These are phyloP conservation scores for Hiodon tergisus DNA, from an alignment of 2,113 vertebrate species.

Conservation along the genomic window DNA sequence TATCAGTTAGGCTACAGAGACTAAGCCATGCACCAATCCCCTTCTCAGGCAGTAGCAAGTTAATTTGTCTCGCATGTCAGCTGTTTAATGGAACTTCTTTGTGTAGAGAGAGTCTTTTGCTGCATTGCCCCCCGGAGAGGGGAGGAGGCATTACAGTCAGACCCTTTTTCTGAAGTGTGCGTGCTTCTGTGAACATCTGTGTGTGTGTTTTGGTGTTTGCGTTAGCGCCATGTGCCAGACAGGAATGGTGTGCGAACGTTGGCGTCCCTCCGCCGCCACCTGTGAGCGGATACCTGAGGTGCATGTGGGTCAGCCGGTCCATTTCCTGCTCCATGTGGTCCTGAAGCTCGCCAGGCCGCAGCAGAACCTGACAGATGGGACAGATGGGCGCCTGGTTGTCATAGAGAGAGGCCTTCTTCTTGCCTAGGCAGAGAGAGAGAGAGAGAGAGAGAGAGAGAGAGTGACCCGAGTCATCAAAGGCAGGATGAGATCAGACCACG, in stretches of 20 bases:
- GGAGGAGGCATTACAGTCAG: neutral
- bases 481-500: slow-evolving; percentile 27
- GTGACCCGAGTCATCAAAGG: slow-evolving; percentile 59
- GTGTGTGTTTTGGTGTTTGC: slow-evolving; percentile 6
- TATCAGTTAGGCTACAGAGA: neutral
- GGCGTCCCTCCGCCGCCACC: neutral
- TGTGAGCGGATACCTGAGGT: slow-evolving; percentile 68
- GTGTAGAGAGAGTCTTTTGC: neutral
- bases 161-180: slow-evolving; percentile 2
- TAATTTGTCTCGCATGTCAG: neutral
- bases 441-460: slow-evolving; percentile 38
- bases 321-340: slow-evolving; percentile 99
- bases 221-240: neutral
- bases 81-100: neutral
- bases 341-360: slow-evolving; percentile 89
- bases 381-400: slow-evolving; percentile 96
- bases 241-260: too few relatives aligned
- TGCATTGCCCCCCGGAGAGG: neutral
- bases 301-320: slow-evolving; percentile 85
- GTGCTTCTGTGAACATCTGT: neutral
- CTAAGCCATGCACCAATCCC: neutral
- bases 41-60: neutral
- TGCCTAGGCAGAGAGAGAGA: slow-evolving; percentile 68
- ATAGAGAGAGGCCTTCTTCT: slow-evolving; percentile 91
- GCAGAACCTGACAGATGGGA: slow-evolving; percentile 94